Evolutionary conservation across 2,888 invertebrate species (phyloP).

Genomic region (Merodon equestris): DNA sequence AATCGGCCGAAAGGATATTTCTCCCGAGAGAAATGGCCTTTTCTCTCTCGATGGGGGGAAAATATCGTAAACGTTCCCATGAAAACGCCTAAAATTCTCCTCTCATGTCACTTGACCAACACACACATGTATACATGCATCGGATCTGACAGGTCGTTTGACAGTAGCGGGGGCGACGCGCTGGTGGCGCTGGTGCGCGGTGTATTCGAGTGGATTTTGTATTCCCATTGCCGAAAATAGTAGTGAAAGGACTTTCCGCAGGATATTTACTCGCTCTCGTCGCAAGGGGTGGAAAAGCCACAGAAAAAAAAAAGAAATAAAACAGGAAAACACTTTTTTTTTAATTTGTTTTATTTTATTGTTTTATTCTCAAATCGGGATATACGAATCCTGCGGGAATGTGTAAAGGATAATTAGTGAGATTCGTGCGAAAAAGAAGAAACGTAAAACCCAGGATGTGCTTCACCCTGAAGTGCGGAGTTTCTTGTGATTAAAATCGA

Average conservation of each 20-base stretch:
- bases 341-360: conserved; percentile 26
- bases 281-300: conserved; percentile 60
- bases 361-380: conserved; percentile 11
- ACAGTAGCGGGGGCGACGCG: conserved; percentile 36
- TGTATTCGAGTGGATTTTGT: conserved; percentile 5
- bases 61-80: conserved; percentile 51
- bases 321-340: conserved; percentile 74
- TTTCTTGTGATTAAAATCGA: not conserved
- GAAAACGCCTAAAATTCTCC: conserved; percentile 61
- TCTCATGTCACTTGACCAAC: conserved; percentile 55
- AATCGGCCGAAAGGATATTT: conserved; percentile 19
- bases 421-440: too few species aligned
- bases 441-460: too few species aligned
- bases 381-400: too few species aligned
- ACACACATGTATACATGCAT: conserved; percentile 38
- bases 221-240: conserved; percentile 45
- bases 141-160: conserved; percentile 48
- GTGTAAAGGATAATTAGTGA: too few species aligned
- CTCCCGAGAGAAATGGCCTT: conserved; percentile 7
- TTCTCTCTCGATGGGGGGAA: conserved; percentile 32
- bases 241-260: conserved; percentile 52
- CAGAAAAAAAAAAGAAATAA: conserved; percentile 78
- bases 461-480: too few species aligned
- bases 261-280: conserved; percentile 40
- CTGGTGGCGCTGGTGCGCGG: conserved; percentile 30